Evolutionary conservation across 2,888 invertebrate genomes (phyloP).

Genomic region (Drosophila macrospina): DNA sequence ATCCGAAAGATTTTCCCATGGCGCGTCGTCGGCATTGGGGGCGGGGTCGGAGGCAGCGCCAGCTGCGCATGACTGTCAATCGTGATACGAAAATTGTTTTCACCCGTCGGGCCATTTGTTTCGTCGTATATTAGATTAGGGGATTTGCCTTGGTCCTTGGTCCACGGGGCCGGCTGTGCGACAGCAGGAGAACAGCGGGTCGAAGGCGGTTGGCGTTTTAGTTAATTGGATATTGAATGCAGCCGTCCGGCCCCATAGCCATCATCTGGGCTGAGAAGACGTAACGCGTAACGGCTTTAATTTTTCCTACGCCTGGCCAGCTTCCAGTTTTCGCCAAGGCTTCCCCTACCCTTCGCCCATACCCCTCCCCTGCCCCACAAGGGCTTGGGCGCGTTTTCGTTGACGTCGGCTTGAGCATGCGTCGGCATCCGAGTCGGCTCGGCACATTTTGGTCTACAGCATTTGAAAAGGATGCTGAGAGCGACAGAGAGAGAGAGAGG

Average conservation of each 20-base stretch:
- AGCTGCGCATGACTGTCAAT: constrained; percentile 75
- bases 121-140: constrained; percentile 62
- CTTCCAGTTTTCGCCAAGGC: constrained; percentile 39
- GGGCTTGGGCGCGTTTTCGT: constrained; percentile 56
- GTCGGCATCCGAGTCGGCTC: constrained; percentile 38
- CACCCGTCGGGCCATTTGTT: constrained; percentile 61
- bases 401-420: constrained; percentile 43
- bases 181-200: background rate
- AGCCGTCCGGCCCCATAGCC: constrained; percentile 38
- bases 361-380: background rate
- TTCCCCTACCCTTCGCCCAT: background rate
- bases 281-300: constrained; percentile 47
- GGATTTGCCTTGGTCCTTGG: constrained; percentile 42
- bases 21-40: constrained; percentile 24
- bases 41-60: constrained; percentile 51
- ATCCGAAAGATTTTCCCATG: constrained; percentile 46
- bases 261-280: constrained; percentile 35
- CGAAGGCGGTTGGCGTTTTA: constrained; percentile 41
- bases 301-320: constrained; percentile 41
- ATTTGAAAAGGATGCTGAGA: constrained; percentile 13
- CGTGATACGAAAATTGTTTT: constrained; percentile 69
- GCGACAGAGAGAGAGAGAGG: constrained; percentile 16
- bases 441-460: constrained; percentile 10
- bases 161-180: constrained; percentile 14
- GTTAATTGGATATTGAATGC: constrained; percentile 65